Percentiles rank a stretch among this genome's conserved stretches.
Evolutionary conservation across 2,113 vertebrate species (phyloP).

Genomic region (Brachyistius frenatus): DNA sequence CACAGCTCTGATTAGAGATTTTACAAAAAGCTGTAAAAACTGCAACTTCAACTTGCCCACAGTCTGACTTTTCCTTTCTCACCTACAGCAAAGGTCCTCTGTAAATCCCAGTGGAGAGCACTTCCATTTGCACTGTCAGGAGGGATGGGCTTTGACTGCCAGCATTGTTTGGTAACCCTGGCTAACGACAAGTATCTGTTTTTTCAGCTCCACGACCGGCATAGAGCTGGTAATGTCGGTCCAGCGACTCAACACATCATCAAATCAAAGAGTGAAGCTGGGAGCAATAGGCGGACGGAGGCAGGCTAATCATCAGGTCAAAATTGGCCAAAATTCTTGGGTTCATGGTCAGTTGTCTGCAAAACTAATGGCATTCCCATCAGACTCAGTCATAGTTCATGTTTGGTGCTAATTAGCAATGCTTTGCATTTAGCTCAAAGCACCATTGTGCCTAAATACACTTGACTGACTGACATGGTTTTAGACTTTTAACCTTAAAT

Average conservation of each 20-base stretch:
- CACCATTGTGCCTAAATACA: not conserved
- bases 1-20: constrained; percentile 54
- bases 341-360: too few species aligned
- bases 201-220: not conserved
- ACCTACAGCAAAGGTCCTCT: constrained; percentile 42
- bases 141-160: constrained; percentile 38
- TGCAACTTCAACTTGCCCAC: constrained; percentile 18
- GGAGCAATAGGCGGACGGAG: too few species aligned
- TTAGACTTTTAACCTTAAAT: constrained; percentile 24
- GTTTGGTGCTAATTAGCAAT: not conserved
- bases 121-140: constrained; percentile 17
- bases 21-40: constrained; percentile 48
- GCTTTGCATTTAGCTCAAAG: constrained; percentile 17
- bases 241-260: too few species aligned
- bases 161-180: constrained; percentile 4
- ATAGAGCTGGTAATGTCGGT: too few species aligned
- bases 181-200: constrained; percentile 6
- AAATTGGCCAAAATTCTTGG: too few species aligned
- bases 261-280: too few species aligned
- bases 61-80: constrained; percentile 22
- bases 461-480: not conserved
- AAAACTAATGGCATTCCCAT: not conserved
- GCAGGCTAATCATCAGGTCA: too few species aligned
- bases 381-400: not conserved
- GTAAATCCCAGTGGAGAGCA: constrained; percentile 46